Base-by-base conservation (phyloP, 92 coral and sea anemone species). In the Diadumene lineata region DNA sequence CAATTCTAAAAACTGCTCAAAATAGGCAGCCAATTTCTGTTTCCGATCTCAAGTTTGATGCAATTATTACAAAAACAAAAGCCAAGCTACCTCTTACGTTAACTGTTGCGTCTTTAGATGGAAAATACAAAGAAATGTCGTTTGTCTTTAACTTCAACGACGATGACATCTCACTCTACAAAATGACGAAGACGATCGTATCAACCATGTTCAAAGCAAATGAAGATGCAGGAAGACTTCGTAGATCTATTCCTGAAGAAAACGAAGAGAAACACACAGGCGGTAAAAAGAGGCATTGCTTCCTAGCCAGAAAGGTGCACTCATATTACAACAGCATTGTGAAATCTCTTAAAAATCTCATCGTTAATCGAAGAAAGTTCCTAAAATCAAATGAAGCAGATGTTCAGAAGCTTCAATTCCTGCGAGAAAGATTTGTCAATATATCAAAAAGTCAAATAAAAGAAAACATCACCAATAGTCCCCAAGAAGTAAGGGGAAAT, bases 231-330 rank as follows among this genome's bases (percentile, higher is more conserved):
- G 28, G 48, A 53, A 70, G 76, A 58, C 51, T 30, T 31, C 56
- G 76, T n/a, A 70, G 76, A 30, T 70, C 76, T 1, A 53, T 70
- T 70, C 50, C 64, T 11, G 76, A 30, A 15, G 16, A 50, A n/a
- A 32, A 70, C 30, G 31, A 70, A 70, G 30, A 25, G 3, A 50
- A 50, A 43, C 1, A 69, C 19, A n/a, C 60, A 53, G 63, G 31
- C 2, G 48, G 48, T 38, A 29, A 73, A 25, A 57, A 58, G 13
- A 74, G 67, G 22, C 43, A 27, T 0, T 77, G 82, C 38, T 29
- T 60, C 3, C 22, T 66, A 3, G 68, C 74, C 26, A 53, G 33
- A 56, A 77, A 77, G 25, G 82, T 63, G 16, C 66, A 57, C 34
- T 21, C 8, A 7, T 77, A 64, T 31, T 67, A 43, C 56, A 66